Percentiles rank a stretch among this genome's conserved stretches.
These are phyloP conservation scores for Sycophila texana DNA, from an alignment of 2,888 invertebrate species.

Conservation along the genomic window DNA sequence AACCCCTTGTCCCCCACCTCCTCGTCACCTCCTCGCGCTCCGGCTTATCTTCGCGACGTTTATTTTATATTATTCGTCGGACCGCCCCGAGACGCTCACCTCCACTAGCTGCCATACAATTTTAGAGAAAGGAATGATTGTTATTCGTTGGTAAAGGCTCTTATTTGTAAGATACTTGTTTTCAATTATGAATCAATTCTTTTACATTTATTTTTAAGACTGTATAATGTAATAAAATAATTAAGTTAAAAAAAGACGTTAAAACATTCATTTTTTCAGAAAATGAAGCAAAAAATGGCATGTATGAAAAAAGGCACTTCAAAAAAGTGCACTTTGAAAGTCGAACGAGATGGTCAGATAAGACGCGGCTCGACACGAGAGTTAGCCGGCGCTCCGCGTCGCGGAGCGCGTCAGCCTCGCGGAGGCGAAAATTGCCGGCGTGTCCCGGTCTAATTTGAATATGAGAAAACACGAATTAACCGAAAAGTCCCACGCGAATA, in stretches of 20 bases:
- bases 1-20: conserved; percentile 7
- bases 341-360: conserved; percentile 23
- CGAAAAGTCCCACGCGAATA: conserved; percentile 38
- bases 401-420: neutral
- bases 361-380: neutral
- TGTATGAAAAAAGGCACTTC: too few relatives aligned
- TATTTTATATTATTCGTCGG: conserved; percentile 52
- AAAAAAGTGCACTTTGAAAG: neutral
- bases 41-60: conserved; percentile 53
- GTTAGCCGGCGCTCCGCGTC: too few relatives aligned
- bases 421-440: conserved; percentile 33
- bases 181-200: too few relatives aligned
- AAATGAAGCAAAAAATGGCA: neutral
- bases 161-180: too few relatives aligned
- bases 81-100: neutral
- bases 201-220: too few relatives aligned
- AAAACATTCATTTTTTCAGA: neutral
- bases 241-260: too few relatives aligned
- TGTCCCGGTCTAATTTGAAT: conserved; percentile 34
- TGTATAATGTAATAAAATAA: too few relatives aligned
- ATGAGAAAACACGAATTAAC: conserved; percentile 39
- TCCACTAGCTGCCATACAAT: neutral
- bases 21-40: conserved; percentile 28
- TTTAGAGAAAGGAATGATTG: too few relatives aligned
- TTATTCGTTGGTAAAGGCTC: too few relatives aligned